Percentiles rank a stretch among this genome's conserved stretches.
These are phyloP conservation scores for Lethocerus indicus DNA, from an alignment of 1,140 invertebrate species.

Conservation along the genomic window DNA sequence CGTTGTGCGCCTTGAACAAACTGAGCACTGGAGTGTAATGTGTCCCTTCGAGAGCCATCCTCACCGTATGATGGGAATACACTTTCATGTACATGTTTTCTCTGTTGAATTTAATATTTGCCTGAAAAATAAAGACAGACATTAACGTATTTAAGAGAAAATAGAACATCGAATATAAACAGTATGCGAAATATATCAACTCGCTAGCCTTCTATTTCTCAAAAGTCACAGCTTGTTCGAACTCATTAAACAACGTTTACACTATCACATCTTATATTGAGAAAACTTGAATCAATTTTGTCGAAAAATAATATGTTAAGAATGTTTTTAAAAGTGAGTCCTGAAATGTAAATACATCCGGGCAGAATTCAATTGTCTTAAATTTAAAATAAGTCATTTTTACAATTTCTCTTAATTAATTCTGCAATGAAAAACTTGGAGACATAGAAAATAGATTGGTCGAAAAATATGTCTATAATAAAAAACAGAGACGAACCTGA, in stretches of 20 bases:
- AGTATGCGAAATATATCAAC: too few species aligned
- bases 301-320: too few species aligned
- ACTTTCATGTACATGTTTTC: constrained; percentile 16
- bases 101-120: constrained; percentile 15
- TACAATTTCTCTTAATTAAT: background rate
- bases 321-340: too few species aligned
- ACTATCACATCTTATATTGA: too few species aligned
- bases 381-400: background rate
- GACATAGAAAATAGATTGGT: background rate
- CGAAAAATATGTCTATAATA: background rate
- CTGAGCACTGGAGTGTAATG: constrained; percentile 16
- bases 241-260: too few species aligned
- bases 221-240: too few species aligned
- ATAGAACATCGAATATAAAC: too few species aligned
- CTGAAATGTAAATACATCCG: too few species aligned
- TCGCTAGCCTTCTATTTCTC: too few species aligned
- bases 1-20: constrained; percentile 15
- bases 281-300: too few species aligned
- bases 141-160: too few species aligned
- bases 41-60: constrained; percentile 14
- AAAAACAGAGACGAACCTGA: constrained; percentile 30
- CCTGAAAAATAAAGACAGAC: constrained; percentile 10
- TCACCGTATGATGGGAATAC: constrained; percentile 14
- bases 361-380: background rate
- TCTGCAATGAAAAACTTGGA: background rate